Evolutionary conservation across 2,888 invertebrate species (phyloP), one percentile per base, ranked within the genome.

Genomic region (Chaitophorus viminalis): DNA sequence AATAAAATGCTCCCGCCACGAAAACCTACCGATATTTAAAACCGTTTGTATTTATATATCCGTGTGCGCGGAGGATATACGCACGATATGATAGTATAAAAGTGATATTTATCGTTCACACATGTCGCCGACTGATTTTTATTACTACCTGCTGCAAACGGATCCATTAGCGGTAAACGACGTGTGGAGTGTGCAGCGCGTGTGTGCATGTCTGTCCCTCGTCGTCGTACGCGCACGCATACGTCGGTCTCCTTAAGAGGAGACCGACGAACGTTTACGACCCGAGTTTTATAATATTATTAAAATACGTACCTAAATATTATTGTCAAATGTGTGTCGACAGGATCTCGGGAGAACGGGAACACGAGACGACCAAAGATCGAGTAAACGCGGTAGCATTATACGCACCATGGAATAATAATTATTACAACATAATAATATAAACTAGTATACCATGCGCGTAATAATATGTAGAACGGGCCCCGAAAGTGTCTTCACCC

Each of bases 101-200:
- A 46, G 46, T 46, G 46, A 46, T 72, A 74, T 87, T 87, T 81
- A 87, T 87, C 81, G 87, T 81, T 81, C 75, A 74, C 87, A 87
- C 65, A 75, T 87, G 87, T 74, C 81, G 74, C 33, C 65, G 31
- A 68, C 87, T 74, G 81, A 87, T 81, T 87, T 87, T 87, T 87
- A 87, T 87, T 31, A 39, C 81, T 81, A 87, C 87, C 87, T 87
- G 81, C 87, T 87, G 79, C 74, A 77, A 46, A n/a, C 60, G 46
- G 39, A 60, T 87, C 87, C 87, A 87, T 87, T 87, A 87, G 87
- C 31, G 79, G 60, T 74, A 46, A 87, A 85, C 85, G 70, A 70
- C 31, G 70, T 31, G 14, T 1, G 68, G 6, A 18, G 36, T 25
- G 21, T 25, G 60, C 60, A 0, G 65, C n/a, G 25, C 65, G n/a